Evolutionary conservation across 2,888 invertebrate genomes (phyloP).

Genomic region (Gastracanthus pulcherrimus): DNA sequence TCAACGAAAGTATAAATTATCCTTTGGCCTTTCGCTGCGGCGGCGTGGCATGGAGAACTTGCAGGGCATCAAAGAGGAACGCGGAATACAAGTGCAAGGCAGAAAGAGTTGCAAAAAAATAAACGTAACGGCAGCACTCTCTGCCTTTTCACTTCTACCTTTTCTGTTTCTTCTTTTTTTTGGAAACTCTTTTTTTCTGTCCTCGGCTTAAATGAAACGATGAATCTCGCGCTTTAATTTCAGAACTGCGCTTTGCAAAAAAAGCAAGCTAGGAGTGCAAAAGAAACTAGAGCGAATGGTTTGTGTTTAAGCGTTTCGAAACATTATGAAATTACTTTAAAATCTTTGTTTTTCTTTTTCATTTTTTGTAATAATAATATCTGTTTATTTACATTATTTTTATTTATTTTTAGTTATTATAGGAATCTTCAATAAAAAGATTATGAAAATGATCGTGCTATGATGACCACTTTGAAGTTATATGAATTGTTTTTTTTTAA

Average conservation of each 20-base stretch:
- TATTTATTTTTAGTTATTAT: too few species aligned
- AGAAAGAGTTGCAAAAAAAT: slow-evolving; percentile 10
- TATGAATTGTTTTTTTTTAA: too few species aligned
- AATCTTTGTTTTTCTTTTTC: neutral
- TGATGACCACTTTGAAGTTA: too few species aligned
- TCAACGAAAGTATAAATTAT: slow-evolving; percentile 61
- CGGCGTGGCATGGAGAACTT: neutral
- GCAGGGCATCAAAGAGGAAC: slow-evolving; percentile 39
- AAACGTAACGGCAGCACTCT: neutral
- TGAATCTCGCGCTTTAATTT: slow-evolving; percentile 16
- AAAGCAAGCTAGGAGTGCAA: neutral
- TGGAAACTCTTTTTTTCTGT: neutral
- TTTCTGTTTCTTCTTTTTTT: neutral
- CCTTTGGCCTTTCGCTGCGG: slow-evolving; percentile 27
- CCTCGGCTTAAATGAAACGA: neutral
- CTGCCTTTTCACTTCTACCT: neutral
- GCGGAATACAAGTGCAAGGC: slow-evolving; percentile 4
- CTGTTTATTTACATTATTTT: neutral
- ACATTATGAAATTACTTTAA: neutral
- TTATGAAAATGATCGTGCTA: too few species aligned
- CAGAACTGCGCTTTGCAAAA: neutral
- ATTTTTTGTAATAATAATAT: neutral
- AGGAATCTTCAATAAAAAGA: too few species aligned
- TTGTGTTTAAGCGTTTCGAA: neutral
- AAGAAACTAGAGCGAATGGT: neutral